Conservation (phyloP, 2,113 vertebrate genomes). For the Crotalus tigris region DNA sequence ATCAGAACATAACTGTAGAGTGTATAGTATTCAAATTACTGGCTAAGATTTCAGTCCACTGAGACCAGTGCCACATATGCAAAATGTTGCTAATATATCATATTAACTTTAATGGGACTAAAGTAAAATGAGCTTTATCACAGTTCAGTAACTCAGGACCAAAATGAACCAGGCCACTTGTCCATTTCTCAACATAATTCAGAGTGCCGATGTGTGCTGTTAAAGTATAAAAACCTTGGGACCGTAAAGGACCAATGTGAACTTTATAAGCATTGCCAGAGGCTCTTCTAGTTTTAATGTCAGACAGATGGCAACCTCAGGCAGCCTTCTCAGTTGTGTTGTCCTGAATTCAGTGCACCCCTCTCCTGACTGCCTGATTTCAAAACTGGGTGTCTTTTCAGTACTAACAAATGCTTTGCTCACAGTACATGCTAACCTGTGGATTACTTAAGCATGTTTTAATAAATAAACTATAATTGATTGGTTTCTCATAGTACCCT, state of each 20-base stretch:
- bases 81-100: neutral
- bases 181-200: neutral
- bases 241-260: neutral
- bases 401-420: neutral
- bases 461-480: neutral
- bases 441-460: neutral
- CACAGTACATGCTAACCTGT: neutral
- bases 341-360: neutral
- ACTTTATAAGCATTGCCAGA: neutral
- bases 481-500: neutral
- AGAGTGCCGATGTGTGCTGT: neutral
- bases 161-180: neutral
- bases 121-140: neutral
- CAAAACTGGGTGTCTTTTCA: neutral
- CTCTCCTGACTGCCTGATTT: neutral
- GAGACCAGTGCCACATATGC: neutral
- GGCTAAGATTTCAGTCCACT: neutral
- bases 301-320: neutral
- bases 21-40: neutral
- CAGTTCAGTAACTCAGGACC: neutral
- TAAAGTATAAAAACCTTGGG: neutral
- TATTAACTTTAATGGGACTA: neutral
- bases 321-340: neutral
- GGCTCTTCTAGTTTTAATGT: neutral
- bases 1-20: neutral